Evolutionary conservation across 1,140 invertebrate genomes (phyloP).

Genomic region (Metaphire vulgaris): DNA sequence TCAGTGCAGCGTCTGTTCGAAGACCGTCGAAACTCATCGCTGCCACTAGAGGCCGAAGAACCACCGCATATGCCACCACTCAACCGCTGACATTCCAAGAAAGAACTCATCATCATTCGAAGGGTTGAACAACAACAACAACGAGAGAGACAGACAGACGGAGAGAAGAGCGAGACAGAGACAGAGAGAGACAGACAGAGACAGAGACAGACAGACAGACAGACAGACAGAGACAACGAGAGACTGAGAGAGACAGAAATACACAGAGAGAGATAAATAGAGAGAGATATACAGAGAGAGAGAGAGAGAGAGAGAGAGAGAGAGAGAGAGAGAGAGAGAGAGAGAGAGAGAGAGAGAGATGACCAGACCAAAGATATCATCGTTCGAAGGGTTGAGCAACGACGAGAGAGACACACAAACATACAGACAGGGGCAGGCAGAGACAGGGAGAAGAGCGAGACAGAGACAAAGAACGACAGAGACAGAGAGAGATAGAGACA

Average conservation of each 20-base stretch:
- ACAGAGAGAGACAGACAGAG: neutral
- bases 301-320: conserved; percentile 1
- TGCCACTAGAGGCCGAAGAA: conserved; percentile 17
- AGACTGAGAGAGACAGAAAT: neutral
- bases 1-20: conserved; percentile 52
- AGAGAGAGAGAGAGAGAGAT: neutral
- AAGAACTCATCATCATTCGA: neutral
- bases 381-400: too few relatives aligned
- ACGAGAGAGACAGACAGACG: neutral
- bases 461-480: too few relatives aligned
- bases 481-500: too few relatives aligned
- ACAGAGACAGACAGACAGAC: neutral
- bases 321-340: neutral
- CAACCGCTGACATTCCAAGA: neutral
- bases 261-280: neutral
- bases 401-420: too few relatives aligned
- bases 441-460: too few relatives aligned
- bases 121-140: neutral
- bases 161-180: neutral
- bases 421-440: too few relatives aligned
- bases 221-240: neutral
- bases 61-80: neutral
- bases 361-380: neutral
- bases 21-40: conserved; percentile 33
- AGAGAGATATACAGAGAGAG: neutral